Conservation (phyloP, 2,113 vertebrate species). For the Onychostoma macrolepis region DNA sequence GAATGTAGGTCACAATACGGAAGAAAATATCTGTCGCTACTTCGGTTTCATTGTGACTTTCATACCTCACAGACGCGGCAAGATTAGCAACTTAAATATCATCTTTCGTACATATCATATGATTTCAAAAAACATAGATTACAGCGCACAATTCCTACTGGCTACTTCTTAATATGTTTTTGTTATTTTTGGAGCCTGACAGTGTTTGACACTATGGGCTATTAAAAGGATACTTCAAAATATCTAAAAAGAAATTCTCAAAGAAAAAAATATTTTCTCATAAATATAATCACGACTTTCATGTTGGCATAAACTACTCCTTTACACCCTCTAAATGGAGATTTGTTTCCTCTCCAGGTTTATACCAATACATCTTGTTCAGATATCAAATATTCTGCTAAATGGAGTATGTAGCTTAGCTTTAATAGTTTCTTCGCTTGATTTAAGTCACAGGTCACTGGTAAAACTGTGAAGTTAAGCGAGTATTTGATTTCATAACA, state of each 20-base stretch:
- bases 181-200: background rate
- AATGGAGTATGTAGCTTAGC: background rate
- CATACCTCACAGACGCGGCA: background rate
- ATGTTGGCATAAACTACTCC: background rate
- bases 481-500: slow-evolving; percentile 46
- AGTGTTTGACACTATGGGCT: background rate
- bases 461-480: slow-evolving; percentile 24
- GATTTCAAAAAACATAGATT: background rate
- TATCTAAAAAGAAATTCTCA: too few relatives aligned
- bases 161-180: background rate
- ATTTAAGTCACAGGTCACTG: slow-evolving; percentile 12
- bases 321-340: background rate
- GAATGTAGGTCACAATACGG: too few relatives aligned
- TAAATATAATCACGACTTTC: too few relatives aligned
- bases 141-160: background rate
- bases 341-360: background rate
- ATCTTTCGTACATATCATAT: background rate
- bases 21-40: background rate
- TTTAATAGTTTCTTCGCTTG: background rate
- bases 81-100: background rate
- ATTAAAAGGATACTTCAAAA: too few relatives aligned
- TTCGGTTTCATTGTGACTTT: background rate
- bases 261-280: too few relatives aligned
- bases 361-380: background rate
- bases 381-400: background rate